Base-by-base conservation (phyloP, 2,113 vertebrate species). In the Scatophagus argus region DNA sequence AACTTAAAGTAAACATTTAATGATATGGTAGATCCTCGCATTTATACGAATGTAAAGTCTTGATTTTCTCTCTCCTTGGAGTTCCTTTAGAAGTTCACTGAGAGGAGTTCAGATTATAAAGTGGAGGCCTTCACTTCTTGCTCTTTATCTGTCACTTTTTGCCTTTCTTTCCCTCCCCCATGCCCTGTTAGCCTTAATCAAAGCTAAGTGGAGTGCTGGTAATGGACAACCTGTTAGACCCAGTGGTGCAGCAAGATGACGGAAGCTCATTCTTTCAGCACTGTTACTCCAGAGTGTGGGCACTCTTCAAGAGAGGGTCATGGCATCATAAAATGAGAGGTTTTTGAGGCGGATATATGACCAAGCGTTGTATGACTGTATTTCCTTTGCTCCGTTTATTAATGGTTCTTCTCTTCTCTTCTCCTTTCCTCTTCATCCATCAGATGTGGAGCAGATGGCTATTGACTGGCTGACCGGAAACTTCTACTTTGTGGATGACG, bases 371-470 rank as follows among this genome's bases (percentile, higher is more conserved):
- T 31, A 27, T 66, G 46, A 60, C 47, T 58, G 14, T 36, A 47
- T n/a, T 66, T 39, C 8, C 27, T 23, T 27, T 34, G 25, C 14
- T 58, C 7, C 59, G 3, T 16, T 76, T 54, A 31, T 34, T 8
- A 54, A 82, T 64, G 3, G 31, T 73, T 74, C 34, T 63, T 71
- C 23, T 69, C 9, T 60, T 17, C 63, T 41, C 44, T 43, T 12
- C 14, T 69, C 54, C 14, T 69, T 49, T 47, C 31, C 64, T 29
- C 43, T 70, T 25, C 43, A 1, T 71, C 73, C 52, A 21, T 62
- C 89, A 99, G 98, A 98, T n/a, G 97, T 99, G 83, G 97, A 99
- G 70, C 97, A 99, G 94, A 99, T 99, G 97, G 98, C 98, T 46
- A 98, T 99, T 0, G 98, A 99, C 90, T 99, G 98, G 98, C 95